phyloP scores from a whole-genome alignment of 1,140 invertebrate genomes.

The Neodiprion pinetum region DNA sequence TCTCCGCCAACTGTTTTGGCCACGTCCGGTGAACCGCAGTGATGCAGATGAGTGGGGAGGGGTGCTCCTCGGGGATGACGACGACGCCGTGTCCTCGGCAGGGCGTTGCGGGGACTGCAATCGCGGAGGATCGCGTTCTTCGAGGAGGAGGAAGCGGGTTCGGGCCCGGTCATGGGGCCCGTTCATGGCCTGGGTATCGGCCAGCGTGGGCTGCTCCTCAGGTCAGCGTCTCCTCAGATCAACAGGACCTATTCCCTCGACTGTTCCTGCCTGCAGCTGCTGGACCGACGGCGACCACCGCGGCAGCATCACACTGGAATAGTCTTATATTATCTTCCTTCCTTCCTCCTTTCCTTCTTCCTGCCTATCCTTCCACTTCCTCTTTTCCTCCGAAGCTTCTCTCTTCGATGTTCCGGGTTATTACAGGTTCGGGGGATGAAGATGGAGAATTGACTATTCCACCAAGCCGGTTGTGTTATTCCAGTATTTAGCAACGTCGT shows the following conservation, averaged over 20 bases:
- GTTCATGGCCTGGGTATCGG: constrained; percentile 4
- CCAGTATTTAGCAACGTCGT: no score
- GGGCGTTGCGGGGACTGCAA: no score
- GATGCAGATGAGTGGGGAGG: no score
- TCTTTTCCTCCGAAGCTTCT: neutral
- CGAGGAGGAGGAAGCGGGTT: neutral
- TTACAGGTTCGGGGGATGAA: no score
- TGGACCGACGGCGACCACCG: constrained; percentile 1
- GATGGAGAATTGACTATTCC: no score
- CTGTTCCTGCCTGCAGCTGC: neutral
- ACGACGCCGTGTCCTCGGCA: neutral
- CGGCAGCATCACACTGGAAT: neutral
- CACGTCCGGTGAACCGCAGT: neutral
- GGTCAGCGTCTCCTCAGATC: neutral
- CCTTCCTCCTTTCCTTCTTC: no score
- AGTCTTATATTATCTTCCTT: no score
- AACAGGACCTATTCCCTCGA: neutral
- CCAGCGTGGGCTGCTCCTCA: neutral
- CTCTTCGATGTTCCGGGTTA: no score
- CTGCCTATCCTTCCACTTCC: neutral
- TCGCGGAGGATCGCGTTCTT: no score
- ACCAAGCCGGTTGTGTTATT: no score
- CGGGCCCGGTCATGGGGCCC: neutral
- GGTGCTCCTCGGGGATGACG: neutral
- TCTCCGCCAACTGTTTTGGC: neutral